Conservation (phyloP, 2,113 vertebrate species). For the Oenanthe oenanthe region DNA sequence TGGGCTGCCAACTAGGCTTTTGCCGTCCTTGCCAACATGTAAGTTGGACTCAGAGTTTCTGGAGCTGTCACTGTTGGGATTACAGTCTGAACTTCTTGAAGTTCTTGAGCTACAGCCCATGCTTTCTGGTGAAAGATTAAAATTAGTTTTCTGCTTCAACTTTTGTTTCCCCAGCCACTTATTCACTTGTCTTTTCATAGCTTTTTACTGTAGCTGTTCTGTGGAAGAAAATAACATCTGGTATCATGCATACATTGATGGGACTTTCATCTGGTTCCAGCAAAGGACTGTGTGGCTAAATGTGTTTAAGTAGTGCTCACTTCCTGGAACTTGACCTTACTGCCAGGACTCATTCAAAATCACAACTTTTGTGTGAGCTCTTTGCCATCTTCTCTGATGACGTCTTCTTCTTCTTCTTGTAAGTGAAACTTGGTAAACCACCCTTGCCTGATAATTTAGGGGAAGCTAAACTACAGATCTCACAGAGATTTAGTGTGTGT, state of each 20-base stretch:
- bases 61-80: neutral
- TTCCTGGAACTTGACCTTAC: neutral
- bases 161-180: neutral
- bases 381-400: neutral
- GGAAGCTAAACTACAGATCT: neutral
- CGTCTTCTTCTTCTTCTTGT: too few species aligned
- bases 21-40: neutral
- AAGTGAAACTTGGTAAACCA: neutral
- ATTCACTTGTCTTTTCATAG: neutral
- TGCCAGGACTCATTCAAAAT: neutral
- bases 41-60: neutral
- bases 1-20: neutral
- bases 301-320: neutral
- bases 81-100: neutral
- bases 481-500: neutral
- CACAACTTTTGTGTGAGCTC: accelerated
- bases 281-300: neutral
- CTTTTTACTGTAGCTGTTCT: neutral
- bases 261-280: neutral
- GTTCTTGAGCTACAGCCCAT: neutral
- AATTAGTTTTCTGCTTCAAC: neutral
- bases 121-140: neutral
- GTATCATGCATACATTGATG: neutral
- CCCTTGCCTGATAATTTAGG: neutral
- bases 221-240: neutral